Evolutionary conservation across 1,140 invertebrate genomes (phyloP).

Genomic region (Zaprionus gabonicus): DNA sequence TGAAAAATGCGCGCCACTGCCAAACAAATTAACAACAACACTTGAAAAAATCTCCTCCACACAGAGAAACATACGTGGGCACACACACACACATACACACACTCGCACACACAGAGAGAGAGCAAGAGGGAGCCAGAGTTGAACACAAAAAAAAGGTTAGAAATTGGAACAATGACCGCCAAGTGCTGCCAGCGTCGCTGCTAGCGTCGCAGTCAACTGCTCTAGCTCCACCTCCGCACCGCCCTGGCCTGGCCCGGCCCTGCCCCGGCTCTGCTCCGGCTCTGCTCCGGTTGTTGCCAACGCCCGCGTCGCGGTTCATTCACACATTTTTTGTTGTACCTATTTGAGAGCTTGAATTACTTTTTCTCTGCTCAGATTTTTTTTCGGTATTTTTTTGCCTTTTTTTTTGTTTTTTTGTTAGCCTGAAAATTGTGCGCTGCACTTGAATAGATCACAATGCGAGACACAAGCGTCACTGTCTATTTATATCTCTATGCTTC

Average conservation of each 20-base stretch:
- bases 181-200: constrained; percentile 56
- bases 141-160: constrained; percentile 66
- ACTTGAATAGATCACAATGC: constrained; percentile 32
- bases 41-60: constrained; percentile 59
- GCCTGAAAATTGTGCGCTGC: constrained; percentile 31
- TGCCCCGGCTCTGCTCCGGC: background rate
- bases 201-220: background rate
- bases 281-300: constrained; percentile 30
- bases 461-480: background rate
- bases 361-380: constrained; percentile 53
- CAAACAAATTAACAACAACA: constrained; percentile 81
- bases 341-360: constrained; percentile 59
- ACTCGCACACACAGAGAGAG: background rate
- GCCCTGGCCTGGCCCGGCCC: background rate
- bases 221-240: background rate
- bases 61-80: constrained; percentile 21
- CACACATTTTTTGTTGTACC: constrained; percentile 63
- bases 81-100: constrained; percentile 18
- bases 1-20: constrained; percentile 66
- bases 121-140: constrained; percentile 26
- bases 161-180: constrained; percentile 80
- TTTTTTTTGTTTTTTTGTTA: constrained; percentile 4
- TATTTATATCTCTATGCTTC: background rate
- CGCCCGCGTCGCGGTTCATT: constrained; percentile 60
- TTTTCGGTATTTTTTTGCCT: background rate